Conservation (phyloP, 2,888 invertebrate genomes). For the Selenia dentaria region DNA sequence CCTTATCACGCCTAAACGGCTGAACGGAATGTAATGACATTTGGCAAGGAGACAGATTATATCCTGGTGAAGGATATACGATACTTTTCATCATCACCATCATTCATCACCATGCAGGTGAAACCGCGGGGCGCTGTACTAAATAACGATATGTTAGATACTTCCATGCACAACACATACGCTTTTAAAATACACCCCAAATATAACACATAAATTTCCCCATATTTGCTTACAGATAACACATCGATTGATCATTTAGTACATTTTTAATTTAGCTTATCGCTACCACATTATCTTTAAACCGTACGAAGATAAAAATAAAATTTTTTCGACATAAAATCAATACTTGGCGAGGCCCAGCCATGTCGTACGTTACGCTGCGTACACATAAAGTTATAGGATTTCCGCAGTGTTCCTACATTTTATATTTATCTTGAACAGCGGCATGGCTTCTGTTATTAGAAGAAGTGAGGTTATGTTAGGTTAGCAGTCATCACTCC, state of each 20-base stretch:
- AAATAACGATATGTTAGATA: too few species aligned
- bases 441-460: not conserved
- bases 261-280: conserved; percentile 74
- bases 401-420: conserved; percentile 9
- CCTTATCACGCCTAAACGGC: too few species aligned
- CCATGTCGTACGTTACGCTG: conserved; percentile 11
- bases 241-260: conserved; percentile 58
- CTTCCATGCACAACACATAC: too few species aligned
- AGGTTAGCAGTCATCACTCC: too few species aligned
- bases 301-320: conserved; percentile 64
- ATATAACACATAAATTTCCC: conserved; percentile 12
- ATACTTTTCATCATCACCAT: too few species aligned
- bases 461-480: too few species aligned
- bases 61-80: too few species aligned
- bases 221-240: conserved; percentile 16
- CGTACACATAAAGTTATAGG: conserved; percentile 15
- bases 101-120: too few species aligned
- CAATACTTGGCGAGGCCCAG: conserved; percentile 47
- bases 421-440: conserved; percentile 1
- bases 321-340: conserved; percentile 67
- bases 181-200: conserved; percentile 5
- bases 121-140: too few species aligned
- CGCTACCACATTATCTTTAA: conserved; percentile 64
- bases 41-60: too few species aligned
- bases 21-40: too few species aligned